Conservation (phyloP, 2,797 vertebrate species). For the Cynopterus sphinx region DNA sequence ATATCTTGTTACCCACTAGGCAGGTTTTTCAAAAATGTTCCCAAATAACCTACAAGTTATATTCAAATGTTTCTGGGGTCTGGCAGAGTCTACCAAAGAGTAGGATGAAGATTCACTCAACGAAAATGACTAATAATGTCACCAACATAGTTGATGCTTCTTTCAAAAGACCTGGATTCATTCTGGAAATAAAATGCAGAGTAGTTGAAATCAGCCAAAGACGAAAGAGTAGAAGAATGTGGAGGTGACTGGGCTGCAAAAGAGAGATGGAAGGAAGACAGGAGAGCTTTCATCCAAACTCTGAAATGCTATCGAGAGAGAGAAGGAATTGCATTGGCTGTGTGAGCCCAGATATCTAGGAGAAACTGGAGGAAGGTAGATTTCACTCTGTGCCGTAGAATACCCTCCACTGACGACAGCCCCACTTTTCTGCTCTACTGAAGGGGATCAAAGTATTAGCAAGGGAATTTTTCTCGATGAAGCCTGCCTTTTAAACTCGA, state of each 20-base stretch:
- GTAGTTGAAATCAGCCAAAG: background rate
- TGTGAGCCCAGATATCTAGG: background rate
- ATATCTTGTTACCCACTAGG: conserved; percentile 17
- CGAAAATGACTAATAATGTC: background rate
- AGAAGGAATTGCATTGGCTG: background rate
- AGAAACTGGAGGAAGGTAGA: background rate
- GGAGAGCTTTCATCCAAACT: background rate
- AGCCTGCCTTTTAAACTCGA: background rate
- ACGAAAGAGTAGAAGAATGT: background rate
- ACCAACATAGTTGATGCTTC: background rate
- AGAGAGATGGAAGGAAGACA: background rate
- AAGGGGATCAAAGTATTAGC: background rate
- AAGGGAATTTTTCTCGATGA: background rate
- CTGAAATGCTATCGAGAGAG: background rate
- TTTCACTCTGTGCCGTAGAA: background rate
- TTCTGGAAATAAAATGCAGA: background rate
- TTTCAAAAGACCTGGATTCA: background rate
- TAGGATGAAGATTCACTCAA: background rate
- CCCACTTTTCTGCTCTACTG: background rate
- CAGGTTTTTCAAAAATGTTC: conserved; percentile 49
- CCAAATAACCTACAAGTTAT: background rate
- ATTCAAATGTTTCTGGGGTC: conserved; percentile 8
- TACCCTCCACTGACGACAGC: rapidly evolving
- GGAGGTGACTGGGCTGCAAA: background rate
- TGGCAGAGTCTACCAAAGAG: background rate